Conservation (phyloP, 2,113 vertebrate genomes). For the Monarcha castaneiventris region DNA sequence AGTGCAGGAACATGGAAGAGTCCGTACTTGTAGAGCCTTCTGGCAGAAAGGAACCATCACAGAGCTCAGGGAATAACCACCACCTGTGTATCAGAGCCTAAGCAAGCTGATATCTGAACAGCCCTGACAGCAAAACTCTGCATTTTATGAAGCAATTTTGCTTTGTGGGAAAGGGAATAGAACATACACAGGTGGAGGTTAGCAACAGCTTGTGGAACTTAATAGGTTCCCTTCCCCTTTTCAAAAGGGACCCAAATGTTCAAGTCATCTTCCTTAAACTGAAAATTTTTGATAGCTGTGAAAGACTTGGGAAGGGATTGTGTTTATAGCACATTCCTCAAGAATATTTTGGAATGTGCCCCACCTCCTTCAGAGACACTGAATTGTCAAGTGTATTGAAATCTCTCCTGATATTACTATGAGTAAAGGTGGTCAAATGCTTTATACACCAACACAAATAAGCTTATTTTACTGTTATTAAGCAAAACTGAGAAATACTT, state of each 20-base stretch:
- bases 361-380: background rate
- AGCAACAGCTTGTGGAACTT: background rate
- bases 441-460: background rate
- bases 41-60: background rate
- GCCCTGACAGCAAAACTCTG: background rate
- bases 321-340: background rate
- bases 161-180: background rate
- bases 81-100: fast-evolving
- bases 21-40: no score
- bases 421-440: background rate
- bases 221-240: background rate
- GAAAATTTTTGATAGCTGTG: background rate
- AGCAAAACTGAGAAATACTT: background rate
- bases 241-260: background rate
- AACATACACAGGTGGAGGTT: background rate
- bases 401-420: background rate
- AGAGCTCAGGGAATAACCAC: background rate
- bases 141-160: background rate
- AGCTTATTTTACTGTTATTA: background rate
- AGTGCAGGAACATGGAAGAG: background rate
- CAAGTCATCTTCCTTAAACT: background rate
- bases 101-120: fast-evolving
- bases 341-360: background rate
- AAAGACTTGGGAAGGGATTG: background rate
- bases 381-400: background rate